Conservation (phyloP, 2,113 vertebrate genomes). For the Cephalopholis sonnerati region DNA sequence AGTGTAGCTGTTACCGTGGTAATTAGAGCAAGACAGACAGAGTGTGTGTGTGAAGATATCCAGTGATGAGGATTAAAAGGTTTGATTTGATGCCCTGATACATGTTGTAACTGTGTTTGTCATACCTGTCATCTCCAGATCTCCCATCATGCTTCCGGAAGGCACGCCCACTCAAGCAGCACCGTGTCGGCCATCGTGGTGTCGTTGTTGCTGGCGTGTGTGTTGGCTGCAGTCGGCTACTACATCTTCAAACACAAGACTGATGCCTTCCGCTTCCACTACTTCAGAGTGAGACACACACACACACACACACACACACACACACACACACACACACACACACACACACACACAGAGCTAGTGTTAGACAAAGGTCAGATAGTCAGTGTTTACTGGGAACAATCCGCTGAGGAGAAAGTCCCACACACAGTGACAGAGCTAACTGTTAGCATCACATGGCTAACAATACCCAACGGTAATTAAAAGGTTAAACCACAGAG, state of each 20-base stretch:
- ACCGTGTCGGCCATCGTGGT: slow-evolving; percentile 70
- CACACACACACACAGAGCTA: neutral
- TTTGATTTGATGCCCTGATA: neutral
- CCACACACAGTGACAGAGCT: too few species aligned
- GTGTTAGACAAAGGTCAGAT: too few species aligned
- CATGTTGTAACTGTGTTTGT: neutral
- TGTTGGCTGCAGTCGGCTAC: slow-evolving; percentile 78
- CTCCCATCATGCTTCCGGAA: neutral
- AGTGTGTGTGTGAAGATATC: neutral
- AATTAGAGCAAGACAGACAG: neutral
- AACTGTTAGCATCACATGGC: too few species aligned
- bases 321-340: neutral
- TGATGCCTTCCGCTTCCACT: slow-evolving; percentile 87
- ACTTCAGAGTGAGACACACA: slow-evolving; percentile 85
- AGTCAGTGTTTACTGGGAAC: too few species aligned
- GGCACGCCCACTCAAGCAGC: slow-evolving; percentile 45
- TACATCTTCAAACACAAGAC: slow-evolving; percentile 84
- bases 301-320: slow-evolving; percentile 15
- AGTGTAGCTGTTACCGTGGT: slow-evolving; percentile 17
- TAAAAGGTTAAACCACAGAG: too few species aligned
- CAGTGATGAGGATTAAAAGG: neutral
- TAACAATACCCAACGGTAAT: too few species aligned
- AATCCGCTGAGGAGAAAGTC: too few species aligned
- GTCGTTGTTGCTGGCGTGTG: slow-evolving; percentile 37
- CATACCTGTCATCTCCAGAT: slow-evolving; percentile 39